Evolutionary conservation across 2,888 invertebrate species (phyloP).

Genomic region (Drosophila suboccidentalis): DNA sequence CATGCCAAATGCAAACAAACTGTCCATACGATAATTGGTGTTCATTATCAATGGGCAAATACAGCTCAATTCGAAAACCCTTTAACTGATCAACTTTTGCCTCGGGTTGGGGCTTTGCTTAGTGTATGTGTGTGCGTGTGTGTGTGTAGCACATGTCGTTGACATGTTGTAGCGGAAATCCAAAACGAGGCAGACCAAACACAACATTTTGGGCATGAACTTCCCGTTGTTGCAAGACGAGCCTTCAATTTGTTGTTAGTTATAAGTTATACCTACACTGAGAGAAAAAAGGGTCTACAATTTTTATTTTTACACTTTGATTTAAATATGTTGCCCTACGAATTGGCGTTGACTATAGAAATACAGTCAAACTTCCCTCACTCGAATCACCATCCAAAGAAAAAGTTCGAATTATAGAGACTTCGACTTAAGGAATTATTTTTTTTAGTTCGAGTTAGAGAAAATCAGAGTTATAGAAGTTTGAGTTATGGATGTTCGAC

Average conservation of each 20-base stretch:
- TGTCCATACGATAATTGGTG: slow-evolving; percentile 64
- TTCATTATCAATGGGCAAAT: slow-evolving; percentile 79
- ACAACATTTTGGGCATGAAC: slow-evolving; percentile 65
- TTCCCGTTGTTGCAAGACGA: slow-evolving; percentile 61
- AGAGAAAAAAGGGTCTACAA: no score
- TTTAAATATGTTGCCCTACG: no score
- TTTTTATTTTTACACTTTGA: no score
- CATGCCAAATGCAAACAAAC: slow-evolving; percentile 60
- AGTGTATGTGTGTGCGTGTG: neutral
- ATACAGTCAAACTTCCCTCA: no score
- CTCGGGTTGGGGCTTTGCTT: no score
- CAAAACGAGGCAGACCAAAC: slow-evolving; percentile 51
- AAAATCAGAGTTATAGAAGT: no score
- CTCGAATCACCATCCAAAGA: no score
- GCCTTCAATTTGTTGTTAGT: slow-evolving; percentile 8
- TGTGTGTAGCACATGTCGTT: slow-evolving; percentile 35
- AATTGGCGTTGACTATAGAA: no score
- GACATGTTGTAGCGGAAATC: slow-evolving; percentile 69
- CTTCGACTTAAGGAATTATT: no score
- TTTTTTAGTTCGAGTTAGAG: no score
- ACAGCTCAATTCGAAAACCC: slow-evolving; percentile 71
- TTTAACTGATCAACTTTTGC: slow-evolving; percentile 60
- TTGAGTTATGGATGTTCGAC: no score
- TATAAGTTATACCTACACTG: neutral
- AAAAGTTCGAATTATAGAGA: no score